These are phyloP conservation scores for Heterotilapia buettikoferi DNA, from an alignment of 2,113 vertebrate species.

Conservation along the genomic window DNA sequence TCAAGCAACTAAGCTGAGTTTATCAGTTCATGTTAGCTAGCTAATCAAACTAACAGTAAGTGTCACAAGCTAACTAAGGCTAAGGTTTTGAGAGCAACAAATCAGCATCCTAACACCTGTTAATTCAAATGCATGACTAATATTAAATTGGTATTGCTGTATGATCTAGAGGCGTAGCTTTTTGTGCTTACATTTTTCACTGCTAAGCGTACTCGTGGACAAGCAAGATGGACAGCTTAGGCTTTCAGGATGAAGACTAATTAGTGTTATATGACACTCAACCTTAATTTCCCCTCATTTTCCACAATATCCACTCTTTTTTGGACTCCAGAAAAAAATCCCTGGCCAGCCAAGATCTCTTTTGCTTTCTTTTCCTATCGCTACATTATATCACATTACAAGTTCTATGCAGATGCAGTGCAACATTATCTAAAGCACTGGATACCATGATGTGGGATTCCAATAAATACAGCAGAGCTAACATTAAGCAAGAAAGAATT, in stretches of 20 bases:
- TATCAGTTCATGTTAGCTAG: not conserved
- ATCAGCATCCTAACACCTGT: not conserved
- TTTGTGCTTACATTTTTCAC: not conserved
- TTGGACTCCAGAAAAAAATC: not conserved
- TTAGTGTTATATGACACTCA: rapidly evolving
- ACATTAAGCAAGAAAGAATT: not conserved
- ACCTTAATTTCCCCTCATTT: not conserved
- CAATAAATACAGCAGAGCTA: not conserved
- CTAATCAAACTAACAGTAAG: not conserved
- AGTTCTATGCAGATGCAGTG: not conserved
- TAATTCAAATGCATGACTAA: not conserved
- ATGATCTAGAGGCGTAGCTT: not conserved
- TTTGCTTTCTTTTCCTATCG: not conserved
- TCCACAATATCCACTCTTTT: too few species aligned
- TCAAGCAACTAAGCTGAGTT: not conserved
- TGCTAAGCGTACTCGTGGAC: not conserved
- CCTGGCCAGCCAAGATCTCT: too few species aligned
- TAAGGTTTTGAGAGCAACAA: not conserved
- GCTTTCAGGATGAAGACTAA: not conserved
- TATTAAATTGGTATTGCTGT: not conserved
- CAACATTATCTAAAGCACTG: not conserved
- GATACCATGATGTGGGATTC: not conserved
- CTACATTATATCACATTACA: not conserved
- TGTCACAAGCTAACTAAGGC: rapidly evolving
- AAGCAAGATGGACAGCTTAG: not conserved